Evolutionary conservation across 2,797 vertebrate genomes (phyloP), one percentile per base, ranked within the genome.

Genomic region (Harpagifer antarcticus): DNA sequence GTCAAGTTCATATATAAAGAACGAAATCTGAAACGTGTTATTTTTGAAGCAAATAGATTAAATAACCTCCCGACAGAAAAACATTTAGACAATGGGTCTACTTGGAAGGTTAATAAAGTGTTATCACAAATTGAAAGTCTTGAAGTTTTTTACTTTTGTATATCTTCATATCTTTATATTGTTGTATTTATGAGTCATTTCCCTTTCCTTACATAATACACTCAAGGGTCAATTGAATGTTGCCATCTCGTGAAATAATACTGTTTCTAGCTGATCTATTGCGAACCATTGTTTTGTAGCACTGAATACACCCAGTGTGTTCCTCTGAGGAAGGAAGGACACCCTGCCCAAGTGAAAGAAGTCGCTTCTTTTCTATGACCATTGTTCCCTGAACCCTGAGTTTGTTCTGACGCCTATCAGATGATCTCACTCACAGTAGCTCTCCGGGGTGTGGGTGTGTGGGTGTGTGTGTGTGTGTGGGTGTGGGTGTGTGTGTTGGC

Each of bases 261-360:
- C 68, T 72, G 52, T 56, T 85, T 88, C 87, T 66, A 82, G 87
- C 88, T 85, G 88, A 91, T 88, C 85, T 89, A 70, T 81, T 88
- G 81, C 78, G 77, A 77, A 69, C 84, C 81, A 91, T 90, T 93
- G 91, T 91, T 91, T 86, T 12, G 48, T 43, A 6, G 0, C 11
- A 10, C 65, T 70, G 91, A 91, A 88, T 96, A 93, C 93, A 96
- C 96, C 93, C 96, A 95, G 64, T 85, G 91, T 71, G 86, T 96
- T 94, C 90, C 92, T 94, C 74, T 89, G 93, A 45, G 96, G 97
- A 78, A 88, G 85, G 47, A 95, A 95, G 77, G 96, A 95, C 91
- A 88, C 94, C 81, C 97, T 96, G 87, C 93, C 94, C 82, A 96
- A 96, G 86, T 94, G 95, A 66, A 95, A 94, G 64, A 64, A 91